Conservation (phyloP, 1,140 invertebrate genomes). For the Proctacanthus coquilletti region DNA sequence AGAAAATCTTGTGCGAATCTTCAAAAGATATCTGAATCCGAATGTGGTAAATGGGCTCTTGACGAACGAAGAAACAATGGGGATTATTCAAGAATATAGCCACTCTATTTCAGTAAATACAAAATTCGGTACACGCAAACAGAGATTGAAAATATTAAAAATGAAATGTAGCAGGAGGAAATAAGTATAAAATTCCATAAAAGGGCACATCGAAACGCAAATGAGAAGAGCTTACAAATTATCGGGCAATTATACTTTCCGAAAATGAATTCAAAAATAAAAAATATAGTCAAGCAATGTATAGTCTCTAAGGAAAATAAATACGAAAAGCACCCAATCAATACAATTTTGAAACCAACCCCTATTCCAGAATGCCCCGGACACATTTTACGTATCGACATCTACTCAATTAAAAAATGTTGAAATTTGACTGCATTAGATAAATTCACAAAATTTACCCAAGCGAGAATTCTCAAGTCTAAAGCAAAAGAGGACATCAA, state of each 20-base stretch:
- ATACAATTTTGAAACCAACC: background rate
- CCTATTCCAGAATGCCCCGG: background rate
- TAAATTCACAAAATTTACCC: background rate
- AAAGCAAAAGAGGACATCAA: background rate
- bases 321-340: background rate
- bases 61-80: background rate
- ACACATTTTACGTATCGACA: background rate
- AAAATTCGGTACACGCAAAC: background rate
- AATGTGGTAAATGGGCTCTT: background rate
- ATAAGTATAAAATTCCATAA: background rate
- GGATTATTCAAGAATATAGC: background rate
- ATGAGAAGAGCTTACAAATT: background rate
- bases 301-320: background rate
- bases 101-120: background rate
- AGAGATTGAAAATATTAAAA: background rate
- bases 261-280: background rate
- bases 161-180: background rate
- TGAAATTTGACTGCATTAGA: background rate
- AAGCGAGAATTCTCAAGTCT: background rate
- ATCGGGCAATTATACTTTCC: background rate
- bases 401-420: background rate
- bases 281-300: background rate
- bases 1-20: background rate
- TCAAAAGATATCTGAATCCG: constrained; percentile 1
- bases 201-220: background rate